Percentiles rank a stretch among this genome's conserved stretches.
These are phyloP conservation scores for Thamnophis elegans DNA, from an alignment of 2,797 vertebrate genomes.

Conservation along the genomic window DNA sequence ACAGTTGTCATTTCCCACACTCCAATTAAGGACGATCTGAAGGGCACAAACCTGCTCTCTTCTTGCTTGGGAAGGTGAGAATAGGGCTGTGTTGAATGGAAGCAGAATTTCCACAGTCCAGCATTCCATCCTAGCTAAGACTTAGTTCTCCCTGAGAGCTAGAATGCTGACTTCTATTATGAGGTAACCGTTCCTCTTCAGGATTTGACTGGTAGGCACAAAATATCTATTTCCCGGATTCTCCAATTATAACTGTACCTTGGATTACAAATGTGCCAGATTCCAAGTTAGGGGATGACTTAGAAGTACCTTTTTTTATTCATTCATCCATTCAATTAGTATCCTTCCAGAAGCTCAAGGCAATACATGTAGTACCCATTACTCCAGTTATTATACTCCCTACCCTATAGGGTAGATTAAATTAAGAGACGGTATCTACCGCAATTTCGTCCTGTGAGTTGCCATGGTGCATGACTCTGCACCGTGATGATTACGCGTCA, in stretches of 20 bases:
- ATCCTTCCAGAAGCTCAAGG: neutral
- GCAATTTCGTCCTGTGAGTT: neutral
- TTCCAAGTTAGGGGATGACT: neutral
- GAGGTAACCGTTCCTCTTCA: constrained; percentile 1
- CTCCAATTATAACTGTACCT: neutral
- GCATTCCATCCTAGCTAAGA: neutral
- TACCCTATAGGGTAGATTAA: neutral
- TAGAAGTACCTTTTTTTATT: neutral
- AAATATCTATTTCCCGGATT: neutral
- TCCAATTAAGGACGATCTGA: neutral
- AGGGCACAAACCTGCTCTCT: neutral
- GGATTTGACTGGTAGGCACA: neutral
- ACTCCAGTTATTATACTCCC: neutral
- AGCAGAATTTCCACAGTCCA: constrained; percentile 2
- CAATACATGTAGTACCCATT: neutral
- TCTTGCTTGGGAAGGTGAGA: neutral
- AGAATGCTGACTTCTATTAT: constrained; percentile 33
- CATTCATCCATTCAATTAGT: neutral
- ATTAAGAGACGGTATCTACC: neutral
- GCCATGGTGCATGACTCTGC: neutral
- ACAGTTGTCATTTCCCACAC: neutral
- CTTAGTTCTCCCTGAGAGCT: neutral
- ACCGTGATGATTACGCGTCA: neutral
- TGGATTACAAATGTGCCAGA: neutral
- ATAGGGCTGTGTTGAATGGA: neutral